phyloP scores from a whole-genome alignment of 2,888 invertebrate species.

The Pseudeuparius sepicola region DNA sequence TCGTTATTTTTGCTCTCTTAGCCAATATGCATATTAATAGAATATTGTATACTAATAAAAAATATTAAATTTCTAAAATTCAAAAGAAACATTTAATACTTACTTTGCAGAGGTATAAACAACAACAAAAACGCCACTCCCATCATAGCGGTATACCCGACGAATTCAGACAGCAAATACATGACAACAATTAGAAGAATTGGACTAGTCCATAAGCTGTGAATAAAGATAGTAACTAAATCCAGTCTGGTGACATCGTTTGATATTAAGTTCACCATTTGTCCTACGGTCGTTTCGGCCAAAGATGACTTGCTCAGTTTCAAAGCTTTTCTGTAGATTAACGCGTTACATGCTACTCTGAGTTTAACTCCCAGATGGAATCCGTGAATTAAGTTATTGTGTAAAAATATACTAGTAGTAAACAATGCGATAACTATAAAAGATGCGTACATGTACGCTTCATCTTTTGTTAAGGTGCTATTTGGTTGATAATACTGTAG shows the following conservation, averaged over 20 bases:
- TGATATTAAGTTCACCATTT: constrained; percentile 28
- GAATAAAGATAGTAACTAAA: constrained; percentile 63
- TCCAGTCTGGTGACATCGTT: constrained; percentile 67
- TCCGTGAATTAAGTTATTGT: constrained; percentile 80
- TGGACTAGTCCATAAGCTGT: constrained; percentile 70
- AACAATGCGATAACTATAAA: constrained; percentile 46
- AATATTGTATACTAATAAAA: too few relatives aligned
- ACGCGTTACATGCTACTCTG: constrained; percentile 68
- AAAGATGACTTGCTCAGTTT: constrained; percentile 24
- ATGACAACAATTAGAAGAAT: constrained; percentile 48
- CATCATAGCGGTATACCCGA: constrained; percentile 35
- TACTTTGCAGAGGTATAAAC: constrained; percentile 35
- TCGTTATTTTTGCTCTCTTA: too few relatives aligned
- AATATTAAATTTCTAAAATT: too few relatives aligned
- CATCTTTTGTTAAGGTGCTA: constrained; percentile 34
- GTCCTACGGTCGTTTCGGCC: constrained; percentile 25
- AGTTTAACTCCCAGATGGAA: constrained; percentile 77
- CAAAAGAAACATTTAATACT: too few relatives aligned
- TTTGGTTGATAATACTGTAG: constrained; percentile 49
- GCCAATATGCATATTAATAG: too few relatives aligned
- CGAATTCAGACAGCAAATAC: constrained; percentile 40
- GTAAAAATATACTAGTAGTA: constrained; percentile 41
- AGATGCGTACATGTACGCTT: constrained; percentile 68
- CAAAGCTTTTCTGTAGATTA: constrained; percentile 55
- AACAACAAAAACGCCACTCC: constrained; percentile 36